Conservation (phyloP, 2,797 vertebrate genomes). For the Macropus fuliginosus region DNA sequence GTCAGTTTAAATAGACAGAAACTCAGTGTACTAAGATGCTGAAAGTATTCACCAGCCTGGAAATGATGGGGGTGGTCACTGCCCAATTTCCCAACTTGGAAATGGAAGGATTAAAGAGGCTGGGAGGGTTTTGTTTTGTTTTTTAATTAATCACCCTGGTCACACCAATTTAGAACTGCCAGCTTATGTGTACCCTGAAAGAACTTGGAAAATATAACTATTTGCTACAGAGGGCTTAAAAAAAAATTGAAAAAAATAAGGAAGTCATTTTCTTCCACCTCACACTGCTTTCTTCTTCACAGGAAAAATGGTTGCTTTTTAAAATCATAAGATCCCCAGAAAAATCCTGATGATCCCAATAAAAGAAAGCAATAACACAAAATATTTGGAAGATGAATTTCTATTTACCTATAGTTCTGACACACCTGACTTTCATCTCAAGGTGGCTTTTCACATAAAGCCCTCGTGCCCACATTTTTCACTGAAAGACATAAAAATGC, state of each 20-base stretch:
- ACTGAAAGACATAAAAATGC: conserved; percentile 46
- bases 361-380: conserved; percentile 10
- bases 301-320: conserved; percentile 7
- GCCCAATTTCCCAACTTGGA: conserved; percentile 55
- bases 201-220: conserved; percentile 52
- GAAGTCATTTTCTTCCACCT: conserved; percentile 41
- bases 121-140: conserved; percentile 20
- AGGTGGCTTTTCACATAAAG: conserved; percentile 25
- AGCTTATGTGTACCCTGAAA: neutral
- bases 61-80: conserved; percentile 63
- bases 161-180: conserved; percentile 35
- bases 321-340: conserved; percentile 20
- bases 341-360: conserved; percentile 43
- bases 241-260: conserved; percentile 37
- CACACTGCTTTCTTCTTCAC: conserved; percentile 33
- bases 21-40: conserved; percentile 62
- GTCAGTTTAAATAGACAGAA: conserved; percentile 67
- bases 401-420: conserved; percentile 19
- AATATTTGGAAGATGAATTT: conserved; percentile 26
- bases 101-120: conserved; percentile 61
- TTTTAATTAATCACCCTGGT: conserved; percentile 63
- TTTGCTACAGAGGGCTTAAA: conserved; percentile 57
- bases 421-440: conserved; percentile 50
- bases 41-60: conserved; percentile 71
- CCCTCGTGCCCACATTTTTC: neutral